phyloP scores from a whole-genome alignment of 2,888 invertebrate genomes.

The Phyllotreta cruciferae region DNA sequence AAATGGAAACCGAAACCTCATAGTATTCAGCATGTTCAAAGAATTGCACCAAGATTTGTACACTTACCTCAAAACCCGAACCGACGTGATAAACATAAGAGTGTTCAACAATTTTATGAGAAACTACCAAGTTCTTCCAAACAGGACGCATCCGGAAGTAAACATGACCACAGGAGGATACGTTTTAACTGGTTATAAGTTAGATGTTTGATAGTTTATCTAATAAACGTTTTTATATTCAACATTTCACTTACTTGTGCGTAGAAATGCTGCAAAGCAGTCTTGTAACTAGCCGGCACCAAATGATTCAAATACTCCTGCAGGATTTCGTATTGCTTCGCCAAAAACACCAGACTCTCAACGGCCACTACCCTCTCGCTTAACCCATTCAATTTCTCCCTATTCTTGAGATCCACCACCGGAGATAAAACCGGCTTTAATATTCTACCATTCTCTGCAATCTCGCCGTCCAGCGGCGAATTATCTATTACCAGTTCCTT shows the following conservation, averaged over 20 bases:
- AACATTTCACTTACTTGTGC: conserved; percentile 61
- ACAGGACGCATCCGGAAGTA: conserved; percentile 94
- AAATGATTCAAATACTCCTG: conserved; percentile 86
- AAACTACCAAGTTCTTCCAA: conserved; percentile 87
- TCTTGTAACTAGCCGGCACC: conserved; percentile 74
- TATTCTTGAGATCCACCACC: conserved; percentile 70
- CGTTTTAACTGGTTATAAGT: conserved; percentile 74
- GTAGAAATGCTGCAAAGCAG: conserved; percentile 74
- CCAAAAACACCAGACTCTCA: conserved; percentile 90
- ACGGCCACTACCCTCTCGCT: conserved; percentile 88
- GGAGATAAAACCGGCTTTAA: conserved; percentile 65
- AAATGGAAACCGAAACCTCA: conserved; percentile 82
- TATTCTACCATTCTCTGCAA: conserved; percentile 57
- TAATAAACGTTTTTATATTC: conserved; percentile 1
- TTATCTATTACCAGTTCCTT: conserved; percentile 70
- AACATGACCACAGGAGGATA: conserved; percentile 92
- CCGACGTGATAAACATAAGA: conserved; percentile 76
- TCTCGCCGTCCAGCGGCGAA: conserved; percentile 45
- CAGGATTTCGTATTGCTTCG: conserved; percentile 84
- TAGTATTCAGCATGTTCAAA: conserved; percentile 79
- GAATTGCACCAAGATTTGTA: conserved; percentile 89
- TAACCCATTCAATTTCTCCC: conserved; percentile 82
- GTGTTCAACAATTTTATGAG: conserved; percentile 88
- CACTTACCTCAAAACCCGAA: conserved; percentile 74
- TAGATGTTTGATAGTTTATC: conserved; percentile 35